Conservation (phyloP, 2,888 invertebrate species). For the Tetanocera ferruginea region DNA sequence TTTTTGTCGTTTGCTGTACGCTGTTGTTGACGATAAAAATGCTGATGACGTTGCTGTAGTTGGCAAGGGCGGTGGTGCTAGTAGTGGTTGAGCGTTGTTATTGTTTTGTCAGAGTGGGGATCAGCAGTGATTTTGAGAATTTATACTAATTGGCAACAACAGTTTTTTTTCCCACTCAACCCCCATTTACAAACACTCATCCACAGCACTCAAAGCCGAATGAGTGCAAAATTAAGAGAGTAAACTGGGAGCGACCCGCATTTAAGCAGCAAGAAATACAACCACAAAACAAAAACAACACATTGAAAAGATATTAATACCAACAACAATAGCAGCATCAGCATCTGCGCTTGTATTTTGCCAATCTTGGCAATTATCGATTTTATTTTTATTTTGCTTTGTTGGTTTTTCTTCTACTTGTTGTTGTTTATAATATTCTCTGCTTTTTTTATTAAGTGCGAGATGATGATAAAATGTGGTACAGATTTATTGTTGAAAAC, state of each 20-base stretch:
- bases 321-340: not conserved
- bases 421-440: not conserved
- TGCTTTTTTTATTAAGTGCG: constrained; percentile 10
- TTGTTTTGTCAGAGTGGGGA: not conserved
- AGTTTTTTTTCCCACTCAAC: not conserved
- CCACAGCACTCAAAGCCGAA: not conserved
- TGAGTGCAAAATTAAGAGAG: not conserved
- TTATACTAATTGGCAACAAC: not conserved
- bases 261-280: not conserved
- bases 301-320: not conserved
- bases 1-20: not conserved
- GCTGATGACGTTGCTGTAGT: not conserved
- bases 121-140: not conserved
- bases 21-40: not conserved
- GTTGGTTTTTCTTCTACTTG: not conserved
- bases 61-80: not conserved
- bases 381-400: constrained; percentile 51
- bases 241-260: not conserved
- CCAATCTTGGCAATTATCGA: constrained; percentile 64
- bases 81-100: not conserved
- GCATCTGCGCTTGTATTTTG: constrained; percentile 48
- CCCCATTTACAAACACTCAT: not conserved
- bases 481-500: constrained; percentile 9
- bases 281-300: not conserved
- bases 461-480: constrained; percentile 1